Evolutionary conservation across 2,797 vertebrate species (phyloP).

Genomic region (Sphenopsis melanotis): DNA sequence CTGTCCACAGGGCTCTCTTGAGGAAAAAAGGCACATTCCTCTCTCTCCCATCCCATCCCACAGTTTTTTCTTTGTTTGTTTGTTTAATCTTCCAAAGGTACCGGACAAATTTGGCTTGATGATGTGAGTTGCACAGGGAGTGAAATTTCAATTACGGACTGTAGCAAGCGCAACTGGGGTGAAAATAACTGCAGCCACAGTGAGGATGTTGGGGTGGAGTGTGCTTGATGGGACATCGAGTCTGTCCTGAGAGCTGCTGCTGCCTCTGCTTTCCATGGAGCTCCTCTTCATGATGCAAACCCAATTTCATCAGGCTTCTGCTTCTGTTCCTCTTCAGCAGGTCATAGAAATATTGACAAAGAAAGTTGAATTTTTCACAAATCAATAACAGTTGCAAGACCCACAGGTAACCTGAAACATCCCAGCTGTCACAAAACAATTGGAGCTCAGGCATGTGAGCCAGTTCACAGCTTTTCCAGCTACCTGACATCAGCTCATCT

Average conservation of each 20-base stretch:
- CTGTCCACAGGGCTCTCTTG: background rate
- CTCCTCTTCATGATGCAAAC: background rate
- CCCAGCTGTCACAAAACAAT: background rate
- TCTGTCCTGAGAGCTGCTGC: background rate
- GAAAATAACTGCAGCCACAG: constrained; percentile 78
- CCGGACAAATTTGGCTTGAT: constrained; percentile 84
- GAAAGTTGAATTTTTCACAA: background rate
- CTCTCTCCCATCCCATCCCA: background rate
- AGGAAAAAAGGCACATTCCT: background rate
- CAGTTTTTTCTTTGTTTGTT: background rate
- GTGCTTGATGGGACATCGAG: background rate
- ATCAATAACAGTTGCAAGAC: background rate
- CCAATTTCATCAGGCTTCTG: background rate
- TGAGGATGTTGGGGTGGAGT: constrained; percentile 81
- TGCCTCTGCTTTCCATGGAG: accelerated
- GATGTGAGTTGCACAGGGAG: constrained; percentile 73
- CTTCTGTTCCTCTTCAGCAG: background rate
- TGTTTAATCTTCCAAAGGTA: constrained; percentile 67
- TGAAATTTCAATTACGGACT: constrained; percentile 70
- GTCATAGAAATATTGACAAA: background rate
- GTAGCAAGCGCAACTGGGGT: constrained; percentile 57
- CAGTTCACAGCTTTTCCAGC: background rate
- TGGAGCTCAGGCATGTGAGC: background rate
- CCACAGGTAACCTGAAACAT: background rate
- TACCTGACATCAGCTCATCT: background rate